phyloP scores from a whole-genome alignment of 1,140 invertebrate species.

The Fopius arisanus region DNA sequence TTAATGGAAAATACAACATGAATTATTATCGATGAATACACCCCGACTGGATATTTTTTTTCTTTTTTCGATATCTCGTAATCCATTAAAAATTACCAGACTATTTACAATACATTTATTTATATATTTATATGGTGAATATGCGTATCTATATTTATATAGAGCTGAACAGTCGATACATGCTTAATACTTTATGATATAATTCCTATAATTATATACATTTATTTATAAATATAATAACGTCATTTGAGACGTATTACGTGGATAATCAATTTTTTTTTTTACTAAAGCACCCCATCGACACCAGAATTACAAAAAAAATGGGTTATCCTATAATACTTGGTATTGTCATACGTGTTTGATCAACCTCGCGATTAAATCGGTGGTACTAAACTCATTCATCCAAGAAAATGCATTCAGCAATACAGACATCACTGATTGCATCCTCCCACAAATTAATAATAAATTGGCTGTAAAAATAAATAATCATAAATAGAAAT shows the following conservation, averaged over 20 bases:
- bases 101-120: constrained; percentile 54
- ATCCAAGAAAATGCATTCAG: not conserved
- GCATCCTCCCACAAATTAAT: not conserved
- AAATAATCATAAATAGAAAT: constrained; percentile 14
- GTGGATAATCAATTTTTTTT: not conserved
- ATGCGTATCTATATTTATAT: constrained; percentile 32
- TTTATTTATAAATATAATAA: constrained; percentile 28
- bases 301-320: constrained; percentile 7
- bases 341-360: not conserved
- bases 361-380: not conserved
- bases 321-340: constrained; percentile 3
- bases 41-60: not conserved
- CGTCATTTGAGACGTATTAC: not conserved
- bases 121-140: constrained; percentile 43
- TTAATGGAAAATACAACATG: constrained; percentile 22
- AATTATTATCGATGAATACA: not conserved
- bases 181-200: constrained; percentile 21
- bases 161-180: constrained; percentile 27
- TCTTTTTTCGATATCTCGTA: constrained; percentile 10
- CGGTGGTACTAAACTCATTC: not conserved
- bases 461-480: not conserved
- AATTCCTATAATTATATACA: constrained; percentile 36
- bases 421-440: not conserved
- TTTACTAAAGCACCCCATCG: constrained; percentile 7
- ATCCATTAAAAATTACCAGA: constrained; percentile 23